Percentiles rank a stretch among this genome's conserved stretches.
These are phyloP conservation scores for Catonia carolina DNA, from an alignment of 2,888 invertebrate species.

Conservation along the genomic window DNA sequence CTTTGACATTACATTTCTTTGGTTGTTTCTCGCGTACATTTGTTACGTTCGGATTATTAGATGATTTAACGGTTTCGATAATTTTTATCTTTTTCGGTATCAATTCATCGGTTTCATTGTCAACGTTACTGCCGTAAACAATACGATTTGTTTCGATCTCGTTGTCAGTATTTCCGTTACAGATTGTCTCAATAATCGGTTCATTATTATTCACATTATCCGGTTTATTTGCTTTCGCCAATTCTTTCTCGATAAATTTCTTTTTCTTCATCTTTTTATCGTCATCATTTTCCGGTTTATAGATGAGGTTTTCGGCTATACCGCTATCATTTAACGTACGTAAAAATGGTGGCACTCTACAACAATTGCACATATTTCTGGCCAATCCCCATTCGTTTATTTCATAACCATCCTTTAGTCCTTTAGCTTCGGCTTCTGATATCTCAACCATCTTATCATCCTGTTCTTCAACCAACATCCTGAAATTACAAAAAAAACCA, in stretches of 20 bases:
- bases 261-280: neutral
- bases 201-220: neutral
- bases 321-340: neutral
- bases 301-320: neutral
- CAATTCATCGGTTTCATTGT: neutral
- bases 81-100: constrained; percentile 2
- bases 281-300: neutral
- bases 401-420: neutral
- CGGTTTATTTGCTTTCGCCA: neutral
- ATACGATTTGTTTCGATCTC: neutral
- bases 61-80: neutral
- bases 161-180: too few species aligned
- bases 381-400: constrained; percentile 1
- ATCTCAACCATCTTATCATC: neutral
- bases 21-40: neutral
- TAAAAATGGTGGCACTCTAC: neutral
- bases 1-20: neutral
- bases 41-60: too few species aligned
- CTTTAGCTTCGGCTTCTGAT: constrained; percentile 1
- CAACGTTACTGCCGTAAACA: neutral
- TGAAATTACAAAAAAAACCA: neutral
- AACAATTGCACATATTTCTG: constrained; percentile 1
- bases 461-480: constrained; percentile 6
- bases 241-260: neutral
- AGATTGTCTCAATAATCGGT: neutral